Percentiles rank a stretch among this genome's conserved stretches.
Conservation (phyloP, 1,140 invertebrate species). For the Drosophila lacertosa region DNA sequence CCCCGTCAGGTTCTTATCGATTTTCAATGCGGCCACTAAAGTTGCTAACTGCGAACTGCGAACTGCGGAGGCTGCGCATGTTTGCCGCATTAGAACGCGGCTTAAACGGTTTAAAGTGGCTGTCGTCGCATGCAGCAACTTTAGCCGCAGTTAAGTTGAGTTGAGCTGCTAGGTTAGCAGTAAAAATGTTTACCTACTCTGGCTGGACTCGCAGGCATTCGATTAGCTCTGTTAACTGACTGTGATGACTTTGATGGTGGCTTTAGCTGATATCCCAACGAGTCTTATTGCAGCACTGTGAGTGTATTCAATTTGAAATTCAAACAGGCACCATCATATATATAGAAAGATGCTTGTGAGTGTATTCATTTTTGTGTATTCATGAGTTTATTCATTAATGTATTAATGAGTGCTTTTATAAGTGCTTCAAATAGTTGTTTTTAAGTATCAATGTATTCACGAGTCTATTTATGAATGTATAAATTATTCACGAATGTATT, state of each 20-base stretch:
- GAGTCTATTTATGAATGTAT: too few relatives aligned
- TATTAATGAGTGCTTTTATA: constrained; percentile 14
- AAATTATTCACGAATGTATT: too few relatives aligned
- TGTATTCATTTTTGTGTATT: neutral
- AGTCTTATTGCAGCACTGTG: too few relatives aligned
- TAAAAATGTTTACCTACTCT: constrained; percentile 24
- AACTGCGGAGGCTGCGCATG: constrained; percentile 21
- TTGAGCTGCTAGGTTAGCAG: too few relatives aligned
- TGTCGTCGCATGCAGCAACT: constrained; percentile 28
- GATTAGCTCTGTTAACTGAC: too few relatives aligned
- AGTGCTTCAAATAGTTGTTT: too few relatives aligned
- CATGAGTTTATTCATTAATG: constrained; percentile 15
- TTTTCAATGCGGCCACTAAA: constrained; percentile 51
- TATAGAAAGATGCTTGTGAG: too few relatives aligned
- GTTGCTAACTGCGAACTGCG: neutral
- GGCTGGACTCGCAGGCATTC: constrained; percentile 1
- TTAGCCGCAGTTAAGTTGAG: constrained; percentile 4
- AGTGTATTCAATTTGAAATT: too few relatives aligned
- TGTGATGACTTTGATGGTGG: constrained; percentile 17
- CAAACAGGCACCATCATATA: too few relatives aligned
- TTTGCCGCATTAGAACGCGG: constrained; percentile 27
- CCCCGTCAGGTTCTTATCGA: constrained; percentile 48
- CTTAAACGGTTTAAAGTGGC: constrained; percentile 28
- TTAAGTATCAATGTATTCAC: too few relatives aligned
- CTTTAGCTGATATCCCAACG: too few relatives aligned